Evolutionary conservation across 2,797 vertebrate genomes (phyloP), one percentile per base, ranked within the genome.

Genomic region (Coregonus ussuriensis): DNA sequence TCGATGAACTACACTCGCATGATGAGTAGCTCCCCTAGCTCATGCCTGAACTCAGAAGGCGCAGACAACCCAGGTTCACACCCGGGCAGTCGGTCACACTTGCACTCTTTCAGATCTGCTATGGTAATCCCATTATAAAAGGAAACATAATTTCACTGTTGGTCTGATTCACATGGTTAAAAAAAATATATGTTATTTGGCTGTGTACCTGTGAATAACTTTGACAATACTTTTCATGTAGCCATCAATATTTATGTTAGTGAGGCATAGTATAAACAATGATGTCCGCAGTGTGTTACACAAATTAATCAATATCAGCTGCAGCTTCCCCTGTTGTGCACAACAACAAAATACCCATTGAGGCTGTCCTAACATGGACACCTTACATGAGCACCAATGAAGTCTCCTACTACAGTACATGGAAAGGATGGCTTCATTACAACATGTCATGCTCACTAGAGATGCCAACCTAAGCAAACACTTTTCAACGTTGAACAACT

Each of bases 391-490:
- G 78, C 74, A 65, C 69, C 85, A 90, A 84, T 69, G 69, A 87
- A 81, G 79, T 86, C 84, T 84, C 59, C 74, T 78, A 62, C 74
- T 78, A 62, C n/a, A n/a, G n/a, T 18, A 62, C 89, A 85, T 75
- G 25, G 31, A 75, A 72, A 66, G 51, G 69, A 63, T 29, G 83
- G 65, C 71, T 89, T 91, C 87, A 90, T 88, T 88, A 90, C 82
- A 89, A 82, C 83, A 56, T 78, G 88, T 89, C 88, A 87, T 41
- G 85, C 87, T 90, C 86, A 82, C 84, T 52, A 77, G 83, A 89
- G 85, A 91, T 80, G 90, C 88, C 89, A 92, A 92, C 84, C 90
- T 81, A 92, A 93, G 90, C 90, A 91, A 92, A 90, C 88, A 90
- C 91, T 88, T 89, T 90, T 90, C 86, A 89, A 91, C 90, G 88